Evolutionary conservation across 2,113 vertebrate species (phyloP).

Genomic region (Numenius arquata): DNA sequence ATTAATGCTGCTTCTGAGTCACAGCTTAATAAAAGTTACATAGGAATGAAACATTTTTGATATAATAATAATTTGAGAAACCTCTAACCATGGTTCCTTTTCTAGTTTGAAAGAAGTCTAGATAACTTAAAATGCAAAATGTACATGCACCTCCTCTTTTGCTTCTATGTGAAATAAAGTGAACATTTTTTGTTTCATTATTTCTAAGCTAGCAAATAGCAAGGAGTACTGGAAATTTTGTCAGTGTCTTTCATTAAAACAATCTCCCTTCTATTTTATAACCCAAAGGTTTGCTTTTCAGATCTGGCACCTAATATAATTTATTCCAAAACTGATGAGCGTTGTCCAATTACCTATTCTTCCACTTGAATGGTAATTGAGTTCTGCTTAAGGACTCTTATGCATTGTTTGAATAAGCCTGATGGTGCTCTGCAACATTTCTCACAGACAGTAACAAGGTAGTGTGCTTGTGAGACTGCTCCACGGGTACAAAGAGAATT

Average conservation of each 20-base stretch:
- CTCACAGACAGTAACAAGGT: background rate
- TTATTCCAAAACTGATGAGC: constrained; percentile 21
- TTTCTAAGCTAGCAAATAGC: background rate
- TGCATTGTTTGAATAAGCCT: background rate
- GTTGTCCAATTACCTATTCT: constrained; percentile 31
- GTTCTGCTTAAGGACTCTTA: constrained; percentile 26
- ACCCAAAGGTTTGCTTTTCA: constrained; percentile 35
- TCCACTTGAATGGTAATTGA: constrained; percentile 32
- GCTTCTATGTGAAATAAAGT: background rate
- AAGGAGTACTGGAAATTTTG: background rate
- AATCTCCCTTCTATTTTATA: background rate
- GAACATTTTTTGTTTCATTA: background rate
- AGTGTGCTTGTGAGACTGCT: background rate
- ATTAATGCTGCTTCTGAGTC: background rate
- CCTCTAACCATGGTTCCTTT: background rate
- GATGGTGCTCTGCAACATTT: background rate
- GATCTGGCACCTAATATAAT: background rate
- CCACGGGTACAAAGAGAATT: background rate
- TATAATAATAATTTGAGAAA: background rate
- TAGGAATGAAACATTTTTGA: background rate
- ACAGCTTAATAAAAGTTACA: background rate
- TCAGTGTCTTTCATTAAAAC: background rate
- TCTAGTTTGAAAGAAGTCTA: background rate
- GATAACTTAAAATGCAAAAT: background rate
- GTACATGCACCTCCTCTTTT: background rate